Conservation (phyloP, 2,888 invertebrate species). For the Ormyrus rosae region DNA sequence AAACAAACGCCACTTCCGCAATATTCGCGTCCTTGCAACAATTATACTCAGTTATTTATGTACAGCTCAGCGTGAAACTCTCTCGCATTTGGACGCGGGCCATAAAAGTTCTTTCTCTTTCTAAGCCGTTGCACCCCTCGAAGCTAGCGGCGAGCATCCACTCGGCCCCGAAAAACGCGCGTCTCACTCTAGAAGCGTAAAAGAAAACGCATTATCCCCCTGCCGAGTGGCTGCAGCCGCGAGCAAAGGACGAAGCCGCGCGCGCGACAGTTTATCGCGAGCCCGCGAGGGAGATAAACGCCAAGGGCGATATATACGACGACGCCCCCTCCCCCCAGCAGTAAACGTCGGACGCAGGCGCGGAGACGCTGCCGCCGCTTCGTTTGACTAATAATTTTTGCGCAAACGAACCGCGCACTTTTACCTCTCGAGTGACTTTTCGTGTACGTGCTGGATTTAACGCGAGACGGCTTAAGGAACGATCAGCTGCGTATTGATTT, state of each 20-base stretch:
- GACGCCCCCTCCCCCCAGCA: background rate
- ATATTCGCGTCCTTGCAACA: too few relatives aligned
- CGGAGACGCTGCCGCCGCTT: background rate
- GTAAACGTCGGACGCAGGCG: constrained; percentile 14
- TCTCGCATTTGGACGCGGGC: too few relatives aligned
- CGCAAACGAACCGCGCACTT: background rate
- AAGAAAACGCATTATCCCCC: too few relatives aligned
- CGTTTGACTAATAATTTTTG: background rate
- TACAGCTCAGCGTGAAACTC: background rate
- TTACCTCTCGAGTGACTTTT: constrained; percentile 8
- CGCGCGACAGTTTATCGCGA: background rate
- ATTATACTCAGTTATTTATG: too few relatives aligned
- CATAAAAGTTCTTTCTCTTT: too few relatives aligned
- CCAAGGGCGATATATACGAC: constrained; percentile 1
- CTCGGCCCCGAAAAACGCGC: too few relatives aligned
- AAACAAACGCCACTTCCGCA: too few relatives aligned
- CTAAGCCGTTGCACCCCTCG: too few relatives aligned
- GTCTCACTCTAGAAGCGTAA: too few relatives aligned
- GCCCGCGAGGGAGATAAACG: constrained; percentile 13
- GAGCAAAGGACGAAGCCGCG: too few relatives aligned
- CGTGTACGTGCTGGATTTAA: background rate
- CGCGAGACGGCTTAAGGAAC: background rate
- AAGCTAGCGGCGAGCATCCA: too few relatives aligned
- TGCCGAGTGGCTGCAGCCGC: too few relatives aligned
- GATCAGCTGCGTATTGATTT: background rate